Evolutionary conservation across 53 echinoderm and acorn worm genomes (phyloP).

Genomic region (Luidia sarsii): DNA sequence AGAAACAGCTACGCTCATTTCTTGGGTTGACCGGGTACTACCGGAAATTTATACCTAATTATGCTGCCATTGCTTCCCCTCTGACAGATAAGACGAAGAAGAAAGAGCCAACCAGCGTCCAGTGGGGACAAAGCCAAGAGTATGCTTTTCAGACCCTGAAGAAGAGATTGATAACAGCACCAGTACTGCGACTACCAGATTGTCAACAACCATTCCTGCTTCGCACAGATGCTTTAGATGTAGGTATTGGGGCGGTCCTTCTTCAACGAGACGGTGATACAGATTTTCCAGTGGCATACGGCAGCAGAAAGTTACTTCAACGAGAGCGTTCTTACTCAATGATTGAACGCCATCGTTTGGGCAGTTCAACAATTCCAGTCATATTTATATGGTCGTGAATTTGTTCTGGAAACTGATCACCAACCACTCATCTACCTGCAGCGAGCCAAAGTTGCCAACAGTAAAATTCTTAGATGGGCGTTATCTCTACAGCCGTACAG

Average conservation of each 20-base stretch:
- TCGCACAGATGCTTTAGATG: constrained; percentile 19
- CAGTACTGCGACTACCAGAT: constrained; percentile 39
- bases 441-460: constrained; percentile 12
- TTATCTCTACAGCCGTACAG: constrained; percentile 54
- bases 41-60: constrained; percentile 42
- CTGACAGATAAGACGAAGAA: constrained; percentile 40
- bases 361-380: constrained; percentile 32
- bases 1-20: constrained; percentile 27
- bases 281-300: constrained; percentile 58
- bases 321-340: constrained; percentile 32
- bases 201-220: constrained; percentile 25
- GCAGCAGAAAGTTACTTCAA: constrained; percentile 34
- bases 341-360: constrained; percentile 45
- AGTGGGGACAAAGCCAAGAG: constrained; percentile 35
- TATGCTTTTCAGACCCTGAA: constrained; percentile 31
- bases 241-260: constrained; percentile 11
- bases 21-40: constrained; percentile 34
- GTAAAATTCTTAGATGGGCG: constrained; percentile 53
- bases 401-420: constrained; percentile 52
- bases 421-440: constrained; percentile 35
- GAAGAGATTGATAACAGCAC: not conserved
- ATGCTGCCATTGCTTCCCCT: constrained; percentile 24
- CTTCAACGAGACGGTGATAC: constrained; percentile 19
- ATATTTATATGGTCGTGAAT: constrained; percentile 48
- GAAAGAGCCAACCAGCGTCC: constrained; percentile 13